Evolutionary conservation across 1,140 invertebrate species (phyloP).

Genomic region (Plutomurus gul): DNA sequence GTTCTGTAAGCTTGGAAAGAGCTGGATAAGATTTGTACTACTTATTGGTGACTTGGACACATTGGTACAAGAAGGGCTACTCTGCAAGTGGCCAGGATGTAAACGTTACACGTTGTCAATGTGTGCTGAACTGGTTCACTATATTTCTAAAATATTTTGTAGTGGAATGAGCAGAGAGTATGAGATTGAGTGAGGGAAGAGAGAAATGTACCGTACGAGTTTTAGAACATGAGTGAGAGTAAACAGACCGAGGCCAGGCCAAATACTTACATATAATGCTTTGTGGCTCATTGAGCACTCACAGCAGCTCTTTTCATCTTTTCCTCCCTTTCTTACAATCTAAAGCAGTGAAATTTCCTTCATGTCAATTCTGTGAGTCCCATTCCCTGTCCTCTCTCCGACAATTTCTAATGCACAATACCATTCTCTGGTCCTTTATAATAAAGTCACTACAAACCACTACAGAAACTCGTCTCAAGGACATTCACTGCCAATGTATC

Average conservation of each 20-base stretch:
- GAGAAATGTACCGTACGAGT: neutral
- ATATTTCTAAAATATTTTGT: neutral
- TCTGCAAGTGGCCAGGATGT: no score
- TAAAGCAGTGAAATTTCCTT: neutral
- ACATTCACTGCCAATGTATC: no score
- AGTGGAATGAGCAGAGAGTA: neutral
- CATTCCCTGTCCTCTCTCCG: neutral
- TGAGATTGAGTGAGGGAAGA: neutral
- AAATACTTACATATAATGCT: no score
- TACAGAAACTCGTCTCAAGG: no score
- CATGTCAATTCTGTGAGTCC: no score
- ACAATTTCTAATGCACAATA: neutral
- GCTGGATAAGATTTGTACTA: no score
- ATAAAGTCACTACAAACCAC: no score
- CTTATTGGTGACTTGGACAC: no score
- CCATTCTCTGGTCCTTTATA: no score
- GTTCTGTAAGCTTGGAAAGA: no score
- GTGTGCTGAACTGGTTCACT: neutral
- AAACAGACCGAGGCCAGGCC: neutral
- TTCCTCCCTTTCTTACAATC: neutral
- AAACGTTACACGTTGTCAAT: no score
- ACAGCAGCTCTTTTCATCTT: neutral
- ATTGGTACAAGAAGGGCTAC: no score
- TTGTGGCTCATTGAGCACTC: conserved; percentile 4
- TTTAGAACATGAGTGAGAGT: neutral